Base-by-base conservation (phyloP, 2,888 invertebrate species). In the Apodemia hepburni region DNA sequence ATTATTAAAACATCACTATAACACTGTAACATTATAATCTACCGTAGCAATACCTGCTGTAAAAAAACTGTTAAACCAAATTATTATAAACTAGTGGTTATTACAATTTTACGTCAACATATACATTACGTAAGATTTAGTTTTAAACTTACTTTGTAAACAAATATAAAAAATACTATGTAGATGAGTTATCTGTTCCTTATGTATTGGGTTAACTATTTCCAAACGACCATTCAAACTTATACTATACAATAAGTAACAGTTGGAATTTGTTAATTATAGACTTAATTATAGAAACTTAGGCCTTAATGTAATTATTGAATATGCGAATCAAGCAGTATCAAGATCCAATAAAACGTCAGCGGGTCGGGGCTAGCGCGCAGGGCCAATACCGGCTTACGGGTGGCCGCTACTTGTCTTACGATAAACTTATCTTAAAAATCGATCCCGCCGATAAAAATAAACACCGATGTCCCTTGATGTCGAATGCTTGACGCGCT, bases 351-450 rank as follows among this genome's bases (percentile, higher is more conserved):
- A 89, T 89, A 89, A 88, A 89, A 88, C 84, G 85, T 84, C 76
- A 77, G 79, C 74, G 75, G 75, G 79, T 75, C 77, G 76, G 77
- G 77, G 74, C 72, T 72, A 64, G 72, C 71, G 70, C 64, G 72
- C 70, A 27, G 12, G 58, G 65, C 61, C 63, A 47, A 73, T 69
- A 72, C 70, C 74, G 71, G 70, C 72, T 73, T 73, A 78, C 81
- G 83, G 89, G 90, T 90, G 91, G 90, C 81, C 90, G 87, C 91
- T 90, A 88, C 91, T 88, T 82, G 90, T 91, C 89, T 91, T 91
- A 88, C 88, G 87, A 85, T 82, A 80, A 82, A 86, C 84, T 88
- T 91, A 90, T 90, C 90, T 90, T 84, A 80, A 87, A 84, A 85
- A 89, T 90, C 90, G 88, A 89, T 88, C 85, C 87, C 81, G 76